phyloP scores from a whole-genome alignment of 2,888 invertebrate species.

The Papilio gigon region DNA sequence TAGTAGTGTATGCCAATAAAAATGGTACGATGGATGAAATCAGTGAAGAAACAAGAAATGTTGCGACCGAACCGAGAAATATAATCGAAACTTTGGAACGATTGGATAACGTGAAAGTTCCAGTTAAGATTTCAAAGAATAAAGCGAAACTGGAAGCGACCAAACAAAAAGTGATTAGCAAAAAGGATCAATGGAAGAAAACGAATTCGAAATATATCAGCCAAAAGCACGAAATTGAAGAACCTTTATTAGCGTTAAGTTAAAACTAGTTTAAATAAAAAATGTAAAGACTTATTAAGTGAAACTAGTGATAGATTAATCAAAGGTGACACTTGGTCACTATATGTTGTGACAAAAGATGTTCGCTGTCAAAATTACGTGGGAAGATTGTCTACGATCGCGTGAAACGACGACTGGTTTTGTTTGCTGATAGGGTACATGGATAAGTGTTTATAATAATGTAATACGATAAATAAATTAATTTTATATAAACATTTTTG shows the following conservation, averaged over 20 bases:
- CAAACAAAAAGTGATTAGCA: slow-evolving; percentile 70
- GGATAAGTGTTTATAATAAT: slow-evolving; percentile 43
- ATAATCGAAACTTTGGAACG: slow-evolving; percentile 90
- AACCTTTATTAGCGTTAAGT: slow-evolving; percentile 86
- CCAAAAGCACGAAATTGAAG: slow-evolving; percentile 80
- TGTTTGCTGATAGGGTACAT: slow-evolving; percentile 44
- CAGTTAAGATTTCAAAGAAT: slow-evolving; percentile 80
- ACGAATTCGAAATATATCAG: slow-evolving; percentile 65
- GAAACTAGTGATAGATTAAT: slow-evolving; percentile 54
- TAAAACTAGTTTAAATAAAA: slow-evolving; percentile 74
- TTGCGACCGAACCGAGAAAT: slow-evolving; percentile 86
- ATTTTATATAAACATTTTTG: slow-evolving; percentile 57
- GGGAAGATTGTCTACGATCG: slow-evolving; percentile 40
- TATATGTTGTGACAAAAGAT: slow-evolving; percentile 58
- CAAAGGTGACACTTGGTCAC: slow-evolving; percentile 49
- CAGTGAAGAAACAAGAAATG: slow-evolving; percentile 71
- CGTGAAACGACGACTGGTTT: slow-evolving; percentile 35
- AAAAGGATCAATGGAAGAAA: slow-evolving; percentile 78
- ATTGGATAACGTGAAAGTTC: slow-evolving; percentile 83
- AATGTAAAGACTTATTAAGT: slow-evolving; percentile 76
- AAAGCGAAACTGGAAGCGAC: slow-evolving; percentile 85
- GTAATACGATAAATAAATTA: slow-evolving; percentile 70
- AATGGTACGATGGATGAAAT: slow-evolving; percentile 85
- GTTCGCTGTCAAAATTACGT: slow-evolving; percentile 65
- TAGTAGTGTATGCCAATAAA: slow-evolving; percentile 92